Evolutionary conservation across 2,113 vertebrate genomes (phyloP), one percentile per base, ranked within the genome.

Genomic region (Cinclus cinclus): DNA sequence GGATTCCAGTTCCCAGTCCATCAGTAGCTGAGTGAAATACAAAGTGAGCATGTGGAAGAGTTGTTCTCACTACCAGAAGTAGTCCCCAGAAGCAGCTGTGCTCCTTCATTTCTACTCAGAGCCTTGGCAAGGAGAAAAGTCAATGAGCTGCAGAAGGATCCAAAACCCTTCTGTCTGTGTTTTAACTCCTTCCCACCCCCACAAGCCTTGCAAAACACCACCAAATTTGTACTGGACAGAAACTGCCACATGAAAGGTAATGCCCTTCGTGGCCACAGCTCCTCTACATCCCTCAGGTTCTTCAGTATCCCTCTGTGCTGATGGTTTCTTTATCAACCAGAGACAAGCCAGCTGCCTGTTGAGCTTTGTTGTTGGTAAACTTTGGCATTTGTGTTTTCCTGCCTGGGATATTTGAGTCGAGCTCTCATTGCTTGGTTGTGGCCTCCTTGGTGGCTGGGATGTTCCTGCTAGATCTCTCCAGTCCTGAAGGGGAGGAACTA

Each of bases 181-280:
- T 91, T 84, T 89, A 64, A 27, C 31, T 52, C 35, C 52, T 83
- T 84, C 47, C 25, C 24, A 56, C 11, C 13, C 7, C 3, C 16
- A 31, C 50, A 39, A 25, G 41, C 24, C 21, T 42, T 70, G 3
- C 30, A 55, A 81, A 88, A 44, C 42, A 52, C 33, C n/a, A 27
- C 27, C 59, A 55, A 0, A 20, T 55, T 35, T 42, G 21, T 81
- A 5, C 46, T 7, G 0, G 19, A n/a, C 1, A 9, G 58, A 41
- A 79, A 44, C 14, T 64, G 13, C 53, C 27, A 8, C 22, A 1
- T 11, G 11, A 33, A 62, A 60, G n/a, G 8, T 33, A 33, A 11
- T 13, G 39, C 19, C 33, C 5, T 75, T 55, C 0, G 0, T 64
- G 60, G 17, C 22, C 4, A 0, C 37, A 44, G n/a, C 20, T 69